These are phyloP conservation scores for Eunapius fragilis DNA, from an alignment of 37 sponge, comb jelly and placozoan species.

Conservation along the genomic window DNA sequence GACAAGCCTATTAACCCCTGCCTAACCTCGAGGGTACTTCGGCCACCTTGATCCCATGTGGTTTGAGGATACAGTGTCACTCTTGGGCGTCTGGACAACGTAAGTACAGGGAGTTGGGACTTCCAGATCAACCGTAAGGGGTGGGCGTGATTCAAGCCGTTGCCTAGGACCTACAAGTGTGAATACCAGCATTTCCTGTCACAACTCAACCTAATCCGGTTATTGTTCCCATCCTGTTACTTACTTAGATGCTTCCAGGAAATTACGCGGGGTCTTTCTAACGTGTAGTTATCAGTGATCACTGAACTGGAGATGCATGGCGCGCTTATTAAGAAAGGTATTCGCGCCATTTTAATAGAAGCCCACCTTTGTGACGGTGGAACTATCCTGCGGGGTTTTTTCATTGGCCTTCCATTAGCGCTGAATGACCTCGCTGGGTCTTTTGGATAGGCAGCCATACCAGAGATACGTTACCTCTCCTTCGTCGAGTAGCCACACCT, in stretches of 20 bases:
- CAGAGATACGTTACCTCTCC: no score
- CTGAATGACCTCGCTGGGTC: conserved; percentile 27
- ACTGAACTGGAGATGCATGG: not conserved
- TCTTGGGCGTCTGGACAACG: not conserved
- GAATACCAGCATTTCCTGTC: not conserved
- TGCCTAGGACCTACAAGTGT: conserved; percentile 39
- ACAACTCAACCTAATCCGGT: not conserved
- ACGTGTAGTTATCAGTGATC: not conserved
- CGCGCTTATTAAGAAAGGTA: not conserved
- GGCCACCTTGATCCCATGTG: not conserved
- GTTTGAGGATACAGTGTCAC: not conserved
- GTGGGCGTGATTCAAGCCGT: conserved; percentile 51
- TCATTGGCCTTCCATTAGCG: conserved; percentile 51
- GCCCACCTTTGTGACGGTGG: conserved; percentile 19
- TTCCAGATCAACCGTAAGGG: conserved; percentile 17
- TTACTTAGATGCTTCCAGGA: conserved; percentile 10
- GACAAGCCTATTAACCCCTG: no score
- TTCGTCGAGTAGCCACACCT: not conserved
- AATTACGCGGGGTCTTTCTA: conserved; percentile 20
- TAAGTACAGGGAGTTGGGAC: conserved; percentile 70
- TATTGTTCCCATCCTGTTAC: not conserved
- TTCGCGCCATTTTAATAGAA: not conserved
- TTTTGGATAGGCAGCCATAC: not conserved
- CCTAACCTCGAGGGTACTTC: not conserved
- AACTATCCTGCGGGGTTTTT: conserved; percentile 27